Evolutionary conservation across 2,888 invertebrate species (phyloP).

Genomic region (Mimachlamys varia): DNA sequence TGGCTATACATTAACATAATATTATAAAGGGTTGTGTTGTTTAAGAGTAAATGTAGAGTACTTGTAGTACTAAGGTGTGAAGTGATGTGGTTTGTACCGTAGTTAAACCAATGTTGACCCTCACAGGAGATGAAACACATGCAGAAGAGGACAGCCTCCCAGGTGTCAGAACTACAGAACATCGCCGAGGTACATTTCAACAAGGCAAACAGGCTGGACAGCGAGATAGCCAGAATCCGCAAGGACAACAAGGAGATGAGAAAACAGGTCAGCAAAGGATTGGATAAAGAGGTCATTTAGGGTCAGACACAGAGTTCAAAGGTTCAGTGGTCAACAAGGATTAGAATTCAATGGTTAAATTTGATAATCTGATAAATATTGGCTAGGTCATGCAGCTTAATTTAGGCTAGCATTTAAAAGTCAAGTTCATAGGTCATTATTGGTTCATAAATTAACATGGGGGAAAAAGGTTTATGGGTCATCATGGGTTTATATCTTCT

Average conservation of each 20-base stretch:
- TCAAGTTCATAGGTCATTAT: too few species aligned
- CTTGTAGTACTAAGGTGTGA: background rate
- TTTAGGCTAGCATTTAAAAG: too few species aligned
- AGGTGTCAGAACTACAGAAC: constrained; percentile 74
- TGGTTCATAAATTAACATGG: too few species aligned
- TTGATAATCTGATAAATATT: background rate
- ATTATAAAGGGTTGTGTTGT: too few species aligned
- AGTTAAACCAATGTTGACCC: constrained; percentile 33
- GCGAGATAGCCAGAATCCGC: constrained; percentile 70
- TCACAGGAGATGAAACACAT: constrained; percentile 73
- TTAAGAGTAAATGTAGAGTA: background rate
- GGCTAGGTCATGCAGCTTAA: too few species aligned
- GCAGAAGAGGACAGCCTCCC: constrained; percentile 69
- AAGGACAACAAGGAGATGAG: constrained; percentile 63
- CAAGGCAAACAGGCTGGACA: constrained; percentile 73
- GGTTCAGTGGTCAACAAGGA: background rate
- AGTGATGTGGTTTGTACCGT: constrained; percentile 13
- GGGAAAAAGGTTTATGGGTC: too few species aligned
- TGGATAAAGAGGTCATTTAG: background rate
- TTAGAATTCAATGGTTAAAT: background rate
- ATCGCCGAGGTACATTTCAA: constrained; percentile 77
- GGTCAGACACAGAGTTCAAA: background rate
- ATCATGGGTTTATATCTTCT: background rate
- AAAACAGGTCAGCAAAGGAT: constrained; percentile 58
- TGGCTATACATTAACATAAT: too few species aligned